Conservation (phyloP, 2,113 vertebrate genomes). For the Tenrec ecaudatus region DNA sequence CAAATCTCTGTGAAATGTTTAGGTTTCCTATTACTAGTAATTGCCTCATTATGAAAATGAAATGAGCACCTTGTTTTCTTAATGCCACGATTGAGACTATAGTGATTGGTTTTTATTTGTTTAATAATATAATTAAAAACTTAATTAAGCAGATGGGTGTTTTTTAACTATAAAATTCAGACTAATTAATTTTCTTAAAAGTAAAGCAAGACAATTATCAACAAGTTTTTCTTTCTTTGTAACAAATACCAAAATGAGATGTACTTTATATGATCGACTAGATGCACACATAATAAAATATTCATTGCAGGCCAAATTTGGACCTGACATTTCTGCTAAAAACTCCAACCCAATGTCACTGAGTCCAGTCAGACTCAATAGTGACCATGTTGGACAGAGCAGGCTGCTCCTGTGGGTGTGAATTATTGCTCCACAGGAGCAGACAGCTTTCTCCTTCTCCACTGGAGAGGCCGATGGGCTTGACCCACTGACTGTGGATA, state of each 20-base stretch:
- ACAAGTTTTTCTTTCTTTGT: constrained; percentile 59
- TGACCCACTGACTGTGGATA: too few species aligned
- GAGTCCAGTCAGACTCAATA: too few species aligned
- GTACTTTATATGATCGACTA: constrained; percentile 1
- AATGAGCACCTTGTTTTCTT: constrained; percentile 76
- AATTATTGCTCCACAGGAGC: too few species aligned
- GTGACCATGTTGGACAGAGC: too few species aligned
- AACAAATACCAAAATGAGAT: constrained; percentile 53
- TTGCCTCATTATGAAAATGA: constrained; percentile 55
- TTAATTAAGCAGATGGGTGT: constrained; percentile 71
- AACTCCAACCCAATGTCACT: neutral
- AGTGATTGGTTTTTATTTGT: constrained; percentile 73
- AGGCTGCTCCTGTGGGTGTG: too few species aligned
- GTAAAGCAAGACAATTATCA: constrained; percentile 53
- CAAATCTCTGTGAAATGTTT: constrained; percentile 21
- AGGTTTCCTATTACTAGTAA: constrained; percentile 55
- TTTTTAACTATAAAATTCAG: constrained; percentile 71
- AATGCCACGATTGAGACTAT: constrained; percentile 62
- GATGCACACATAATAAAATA: neutral
- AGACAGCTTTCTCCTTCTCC: too few species aligned
- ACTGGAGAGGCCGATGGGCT: too few species aligned
- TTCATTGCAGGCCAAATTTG: constrained; percentile 12
- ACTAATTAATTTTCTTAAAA: constrained; percentile 68
- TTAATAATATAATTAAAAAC: constrained; percentile 77
- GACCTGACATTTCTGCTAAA: neutral